Conservation (phyloP, 35 echinoderm and acorn worm species). For the Apostichopus parvimensis region DNA sequence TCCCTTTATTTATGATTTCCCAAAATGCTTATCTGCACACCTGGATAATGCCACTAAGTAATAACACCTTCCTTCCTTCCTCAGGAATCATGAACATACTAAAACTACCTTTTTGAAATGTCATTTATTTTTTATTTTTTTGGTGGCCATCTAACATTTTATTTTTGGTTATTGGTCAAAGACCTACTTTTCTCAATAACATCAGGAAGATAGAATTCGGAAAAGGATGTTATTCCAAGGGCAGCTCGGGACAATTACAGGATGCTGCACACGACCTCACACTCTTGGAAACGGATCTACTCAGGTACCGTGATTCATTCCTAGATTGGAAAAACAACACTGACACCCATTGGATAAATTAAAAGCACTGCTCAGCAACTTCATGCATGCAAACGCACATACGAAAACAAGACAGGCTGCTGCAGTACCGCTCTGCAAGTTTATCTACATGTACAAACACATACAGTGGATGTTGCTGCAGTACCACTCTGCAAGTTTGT, state of each 20-base stretch:
- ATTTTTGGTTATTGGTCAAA: neutral
- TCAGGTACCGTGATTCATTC: neutral
- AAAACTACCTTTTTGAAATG: conserved; percentile 30
- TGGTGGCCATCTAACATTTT: neutral
- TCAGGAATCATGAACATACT: conserved; percentile 10
- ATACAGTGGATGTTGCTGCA: too few relatives aligned
- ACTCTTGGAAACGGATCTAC: neutral
- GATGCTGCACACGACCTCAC: conserved; percentile 2
- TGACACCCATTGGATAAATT: too few relatives aligned
- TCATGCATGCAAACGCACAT: too few relatives aligned
- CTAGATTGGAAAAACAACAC: too few relatives aligned
- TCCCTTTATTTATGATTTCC: conserved; percentile 2
- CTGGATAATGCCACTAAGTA: conserved; percentile 22
- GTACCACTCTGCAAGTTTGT: too few relatives aligned
- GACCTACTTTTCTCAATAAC: neutral
- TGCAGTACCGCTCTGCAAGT: too few relatives aligned
- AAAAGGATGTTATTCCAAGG: conserved; percentile 30
- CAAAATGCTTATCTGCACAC: conserved; percentile 11
- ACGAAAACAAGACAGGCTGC: too few relatives aligned
- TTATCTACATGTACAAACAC: too few relatives aligned
- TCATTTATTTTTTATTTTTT: neutral
- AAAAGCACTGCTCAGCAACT: too few relatives aligned
- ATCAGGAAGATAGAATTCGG: neutral
- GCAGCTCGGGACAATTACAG: conserved; percentile 19
- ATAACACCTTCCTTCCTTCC: conserved; percentile 25